A percentile compares a stretch with the other conserved stretches of the same genome.
phyloP scores from a whole-genome alignment of 1,140 invertebrate species.

The Pentalonia nigronervosa region DNA sequence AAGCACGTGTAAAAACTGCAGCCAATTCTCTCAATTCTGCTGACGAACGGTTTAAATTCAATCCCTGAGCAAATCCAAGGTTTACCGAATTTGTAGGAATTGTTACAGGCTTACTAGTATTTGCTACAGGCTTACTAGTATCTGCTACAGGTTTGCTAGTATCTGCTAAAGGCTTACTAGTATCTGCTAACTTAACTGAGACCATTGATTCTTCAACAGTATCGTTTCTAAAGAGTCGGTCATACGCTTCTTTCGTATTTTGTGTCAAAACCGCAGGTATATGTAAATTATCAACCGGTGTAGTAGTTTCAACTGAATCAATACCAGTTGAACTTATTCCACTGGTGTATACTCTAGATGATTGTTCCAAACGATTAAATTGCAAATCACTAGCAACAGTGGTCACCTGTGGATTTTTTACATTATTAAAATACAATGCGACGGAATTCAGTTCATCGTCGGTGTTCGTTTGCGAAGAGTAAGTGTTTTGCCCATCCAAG shows the following conservation, averaged over 20 bases:
- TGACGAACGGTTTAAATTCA: conserved; percentile 52
- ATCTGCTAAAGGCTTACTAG: neutral
- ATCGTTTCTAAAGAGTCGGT: conserved; percentile 60
- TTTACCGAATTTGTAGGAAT: neutral
- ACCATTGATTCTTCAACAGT: neutral
- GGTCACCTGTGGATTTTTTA: neutral
- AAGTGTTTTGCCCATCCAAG: conserved; percentile 16
- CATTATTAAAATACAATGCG: conserved; percentile 21
- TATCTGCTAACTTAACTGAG: no score
- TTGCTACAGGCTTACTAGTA: no score
- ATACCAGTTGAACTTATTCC: neutral
- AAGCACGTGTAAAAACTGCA: conserved; percentile 81
- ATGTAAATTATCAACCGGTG: conserved; percentile 1
- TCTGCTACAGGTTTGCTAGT: neutral
- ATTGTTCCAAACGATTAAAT: neutral
- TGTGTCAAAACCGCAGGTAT: conserved; percentile 61
- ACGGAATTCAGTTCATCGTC: conserved; percentile 25
- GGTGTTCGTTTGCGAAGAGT: neutral
- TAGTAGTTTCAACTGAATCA: neutral
- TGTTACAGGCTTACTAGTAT: no score
- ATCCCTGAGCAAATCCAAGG: conserved; percentile 13
- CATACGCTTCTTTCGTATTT: conserved; percentile 61
- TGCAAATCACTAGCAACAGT: conserved; percentile 19
- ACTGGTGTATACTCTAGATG: neutral
- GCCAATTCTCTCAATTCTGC: conserved; percentile 75